Evolutionary conservation across 2,113 vertebrate species (phyloP), one percentile per base, ranked within the genome.

Genomic region (Neoarius graeffei): DNA sequence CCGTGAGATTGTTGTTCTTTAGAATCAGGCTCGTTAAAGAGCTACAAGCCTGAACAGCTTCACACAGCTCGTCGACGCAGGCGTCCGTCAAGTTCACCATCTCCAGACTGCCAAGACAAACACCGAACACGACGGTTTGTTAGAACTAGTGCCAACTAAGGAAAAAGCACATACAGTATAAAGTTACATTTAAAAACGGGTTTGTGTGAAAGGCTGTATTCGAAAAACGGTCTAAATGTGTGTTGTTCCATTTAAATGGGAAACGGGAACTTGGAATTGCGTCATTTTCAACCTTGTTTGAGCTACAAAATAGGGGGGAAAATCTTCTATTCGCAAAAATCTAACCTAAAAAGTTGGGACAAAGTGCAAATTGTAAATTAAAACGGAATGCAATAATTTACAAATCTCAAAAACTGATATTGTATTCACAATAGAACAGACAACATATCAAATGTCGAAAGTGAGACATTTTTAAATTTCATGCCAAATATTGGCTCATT

Each of bases 1-100:
- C 90, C 0, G 94, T 95, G 83, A 95, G 77, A 0, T 0, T 5
- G 89, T 95, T 95, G 93, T 95, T 95, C 19, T 92, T 94, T 84
- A 95, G 84, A 14, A 92, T 92, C 52, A 96, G 91, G 15, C 11
- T 90, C 81, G 87, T 93, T 88, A 95, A 84, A 56, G 92, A 92
- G 62, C 84, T 80, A 48, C 90, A 93, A 80, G 91, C 85, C 84
- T 80, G 89, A 27, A 95, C 9, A 0, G 93, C 93, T 25, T 92
- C 87, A 76, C 94, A 94, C 84, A 96, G 77, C 87, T 95, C 93
- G 59, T 89, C 86, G 7, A 93, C 80, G 14, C 92, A 92, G 83
- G 86, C 90, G 1, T 96, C 94, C 0, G 94, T 95, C 90, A 95
- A 56, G 1, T 3, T 4, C 0, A 91, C 90, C 93, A 94, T 93